Evolutionary conservation across 2,888 invertebrate genomes (phyloP), one percentile per base, ranked within the genome.

Genomic region (Beris morrisii): DNA sequence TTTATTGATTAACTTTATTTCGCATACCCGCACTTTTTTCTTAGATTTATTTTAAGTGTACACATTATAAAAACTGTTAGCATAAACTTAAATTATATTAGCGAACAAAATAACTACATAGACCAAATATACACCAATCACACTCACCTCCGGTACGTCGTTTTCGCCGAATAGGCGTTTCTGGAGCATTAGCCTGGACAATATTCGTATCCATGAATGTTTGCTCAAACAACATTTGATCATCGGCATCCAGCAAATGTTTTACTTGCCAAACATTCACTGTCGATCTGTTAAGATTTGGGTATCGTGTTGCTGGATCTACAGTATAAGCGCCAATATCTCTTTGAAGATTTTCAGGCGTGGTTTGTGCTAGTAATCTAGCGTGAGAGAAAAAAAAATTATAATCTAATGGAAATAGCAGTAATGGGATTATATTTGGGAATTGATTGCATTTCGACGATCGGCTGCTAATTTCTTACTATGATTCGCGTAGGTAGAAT

Each of bases 291-390:
- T 93, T 93, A 64, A 94, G 82, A 78, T 92, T 93, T 5, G 91
- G 92, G 79, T 94, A 93, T 75, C 96, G 87, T 4, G 93, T 91
- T 63, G 89, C 87, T 4, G 94, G 94, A 80, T 95, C 94, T 4
- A 95, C 82, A 0, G 93, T 93, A 78, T 95, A 96, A 11, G 89
- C 87, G 65, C 89, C 88, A 75, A 91, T 90, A 81, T 96, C 95
- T 72, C 95, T 90, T 77, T 92, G 91, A 66, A 98, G 83, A 78
- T 97, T 97, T 81, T 97, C 96, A 0, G 97, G 96, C 0, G 96
- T 98, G 1, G 98, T 97, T 86, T 98, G 98, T 67, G 92, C 94
- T 76, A 91, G 77, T 73, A 84, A 72, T 64, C 78, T 76, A 43
- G 3, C 22, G 48, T 57, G 56, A 13, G 44, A 52, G 44, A 7